Base-by-base conservation (phyloP, 2,888 invertebrate genomes). In the Ophion slaviceki region DNA sequence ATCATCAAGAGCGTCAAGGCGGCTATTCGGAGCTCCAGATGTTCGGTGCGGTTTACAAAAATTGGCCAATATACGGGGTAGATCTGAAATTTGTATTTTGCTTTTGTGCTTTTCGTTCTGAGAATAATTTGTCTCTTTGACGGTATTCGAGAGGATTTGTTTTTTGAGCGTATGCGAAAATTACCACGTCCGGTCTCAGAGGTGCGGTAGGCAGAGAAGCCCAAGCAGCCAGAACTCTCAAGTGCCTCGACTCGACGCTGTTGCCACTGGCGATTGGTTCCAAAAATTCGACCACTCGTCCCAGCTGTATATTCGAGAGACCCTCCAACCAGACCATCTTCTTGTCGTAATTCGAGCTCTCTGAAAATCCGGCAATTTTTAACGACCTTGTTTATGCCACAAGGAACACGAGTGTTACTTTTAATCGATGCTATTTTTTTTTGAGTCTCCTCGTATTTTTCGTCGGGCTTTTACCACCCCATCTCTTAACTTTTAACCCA, bases 291-390 rank as follows among this genome's bases (percentile, higher is more conserved):
- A 93, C 93, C 2, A 95, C 95, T 90, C 95, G 95, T 6, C 95
- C 95, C 40, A 96, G 89, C 88, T 96, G 95, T 80, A 96, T 94
- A 88, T 97, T 97, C 86, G 96, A 95, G 0, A 97, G 93, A 0
- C 96, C 97, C 92, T 97, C 96, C 0, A 97, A 94, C 95, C 96
- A 97, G 4, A 97, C 93, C 95, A 97, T 95, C 85, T 96, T 95
- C 87, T 96, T 96, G 82, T 96, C 95, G 87, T 97, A 97, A 89
- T 95, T 95, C 0, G 95, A 95, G 71, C 96, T 96, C 88, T 95
- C 97, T 96, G 92, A 88, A 87, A 80, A 24, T 24, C 4, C 11
- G 0, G 14, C 5, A 36, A 66, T 20, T 32, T 32, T 32, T 1
- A 24, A 61, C 40, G 40, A 40, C 8, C 40, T 40, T 40, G 0